phyloP scores from a whole-genome alignment of 1,140 invertebrate species.

The Holotrichia oblita region DNA sequence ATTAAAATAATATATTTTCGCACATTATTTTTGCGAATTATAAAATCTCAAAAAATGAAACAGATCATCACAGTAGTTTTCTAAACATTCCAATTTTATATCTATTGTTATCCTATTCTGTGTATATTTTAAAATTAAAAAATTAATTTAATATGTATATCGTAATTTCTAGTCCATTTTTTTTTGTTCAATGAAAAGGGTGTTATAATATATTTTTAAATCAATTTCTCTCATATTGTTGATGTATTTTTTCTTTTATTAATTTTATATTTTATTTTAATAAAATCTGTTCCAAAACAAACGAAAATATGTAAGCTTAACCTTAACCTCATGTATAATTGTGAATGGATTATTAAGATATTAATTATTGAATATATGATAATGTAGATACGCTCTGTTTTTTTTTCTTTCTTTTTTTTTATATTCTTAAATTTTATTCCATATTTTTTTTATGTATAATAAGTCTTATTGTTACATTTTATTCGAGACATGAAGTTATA shows the following conservation, averaged over 20 bases:
- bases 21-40: background rate
- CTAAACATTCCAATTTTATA: background rate
- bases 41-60: background rate
- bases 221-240: no score
- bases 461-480: background rate
- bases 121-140: no score
- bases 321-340: background rate
- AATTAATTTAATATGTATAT: no score
- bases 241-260: no score
- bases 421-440: background rate
- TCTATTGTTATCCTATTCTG: background rate
- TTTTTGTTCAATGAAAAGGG: no score
- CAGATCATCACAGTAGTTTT: constrained; percentile 1
- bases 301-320: background rate
- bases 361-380: constrained; percentile 23
- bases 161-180: no score
- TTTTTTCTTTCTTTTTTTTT: background rate
- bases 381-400: background rate
- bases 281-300: background rate
- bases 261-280: no score
- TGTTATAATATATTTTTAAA: no score
- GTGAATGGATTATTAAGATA: constrained; percentile 4
- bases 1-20: background rate
- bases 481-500: background rate
- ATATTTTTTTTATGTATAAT: constrained; percentile 12